Evolutionary conservation across 2,113 vertebrate species (phyloP).

Genomic region (Trogon surrucura): DNA sequence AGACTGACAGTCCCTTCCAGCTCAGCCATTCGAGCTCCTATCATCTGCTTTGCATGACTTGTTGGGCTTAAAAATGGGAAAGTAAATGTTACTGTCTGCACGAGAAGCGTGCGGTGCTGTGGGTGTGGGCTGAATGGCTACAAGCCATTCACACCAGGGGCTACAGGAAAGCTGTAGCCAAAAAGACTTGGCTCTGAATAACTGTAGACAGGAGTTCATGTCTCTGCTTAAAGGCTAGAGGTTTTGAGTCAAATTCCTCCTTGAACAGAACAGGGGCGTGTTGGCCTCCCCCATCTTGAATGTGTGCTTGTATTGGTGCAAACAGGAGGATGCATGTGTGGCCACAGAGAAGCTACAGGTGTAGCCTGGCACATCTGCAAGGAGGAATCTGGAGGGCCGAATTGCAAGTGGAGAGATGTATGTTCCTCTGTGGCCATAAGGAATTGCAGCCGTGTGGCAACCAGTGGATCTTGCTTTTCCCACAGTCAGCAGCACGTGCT

Average conservation of each 20-base stretch:
- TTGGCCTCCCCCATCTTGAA: background rate
- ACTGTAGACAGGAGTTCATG: background rate
- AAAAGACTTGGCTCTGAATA: background rate
- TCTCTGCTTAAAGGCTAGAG: background rate
- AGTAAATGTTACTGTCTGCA: background rate
- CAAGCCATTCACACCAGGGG: background rate
- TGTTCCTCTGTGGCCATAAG: background rate
- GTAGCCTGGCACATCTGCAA: background rate
- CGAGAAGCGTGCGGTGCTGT: background rate
- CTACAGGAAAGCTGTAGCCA: background rate
- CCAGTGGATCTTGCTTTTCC: background rate
- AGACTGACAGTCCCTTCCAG: constrained; percentile 17
- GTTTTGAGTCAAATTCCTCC: background rate
- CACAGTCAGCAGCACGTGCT: rapidly evolving
- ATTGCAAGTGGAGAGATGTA: rapidly evolving
- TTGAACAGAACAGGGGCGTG: background rate
- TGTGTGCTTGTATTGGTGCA: background rate
- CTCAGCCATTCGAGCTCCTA: background rate
- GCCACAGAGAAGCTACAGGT: rapidly evolving
- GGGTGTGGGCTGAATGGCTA: background rate
- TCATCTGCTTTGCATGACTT: constrained; percentile 13
- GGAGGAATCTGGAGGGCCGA: background rate
- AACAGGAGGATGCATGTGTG: rapidly evolving
- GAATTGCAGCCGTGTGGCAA: background rate
- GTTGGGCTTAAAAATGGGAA: background rate